A percentile compares a stretch with the other conserved stretches of the same genome.
Evolutionary conservation across 1,140 invertebrate genomes (phyloP).

Genomic region (Megalonaias nervosa): DNA sequence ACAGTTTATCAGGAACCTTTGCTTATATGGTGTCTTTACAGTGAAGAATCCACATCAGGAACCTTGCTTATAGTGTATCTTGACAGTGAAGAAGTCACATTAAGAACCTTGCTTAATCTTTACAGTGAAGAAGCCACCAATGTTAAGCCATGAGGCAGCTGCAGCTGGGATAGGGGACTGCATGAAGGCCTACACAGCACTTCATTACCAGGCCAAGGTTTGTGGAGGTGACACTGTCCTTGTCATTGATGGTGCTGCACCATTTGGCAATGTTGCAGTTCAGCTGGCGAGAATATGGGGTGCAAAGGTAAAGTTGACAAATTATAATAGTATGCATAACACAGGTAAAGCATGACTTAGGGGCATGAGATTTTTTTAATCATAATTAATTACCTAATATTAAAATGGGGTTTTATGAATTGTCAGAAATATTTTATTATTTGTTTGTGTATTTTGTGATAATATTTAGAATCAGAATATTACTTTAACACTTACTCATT

Average conservation of each 20-base stretch:
- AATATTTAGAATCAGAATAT: too few relatives aligned
- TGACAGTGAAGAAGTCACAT: constrained; percentile 71
- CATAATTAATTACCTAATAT: too few relatives aligned
- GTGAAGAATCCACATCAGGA: constrained; percentile 69
- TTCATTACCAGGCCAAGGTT: constrained; percentile 72
- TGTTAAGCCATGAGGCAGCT: constrained; percentile 71
- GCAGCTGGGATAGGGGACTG: constrained; percentile 73
- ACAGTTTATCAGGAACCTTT: not conserved
- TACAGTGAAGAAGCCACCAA: constrained; percentile 71
- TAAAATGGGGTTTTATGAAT: too few relatives aligned
- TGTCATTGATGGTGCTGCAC: constrained; percentile 72
- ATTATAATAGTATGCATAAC: too few relatives aligned
- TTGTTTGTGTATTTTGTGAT: too few relatives aligned
- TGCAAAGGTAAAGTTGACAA: constrained; percentile 66
- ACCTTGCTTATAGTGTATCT: constrained; percentile 8
- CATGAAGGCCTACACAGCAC: constrained; percentile 72
- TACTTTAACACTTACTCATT: too few relatives aligned
- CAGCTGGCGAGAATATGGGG: constrained; percentile 73
- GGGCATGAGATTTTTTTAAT: too few relatives aligned
- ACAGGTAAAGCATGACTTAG: too few relatives aligned
- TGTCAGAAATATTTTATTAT: too few relatives aligned
- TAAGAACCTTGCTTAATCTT: constrained; percentile 16
- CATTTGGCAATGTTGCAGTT: constrained; percentile 70
- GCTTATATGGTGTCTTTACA: constrained; percentile 45
- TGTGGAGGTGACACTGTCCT: constrained; percentile 72